Base-by-base conservation (phyloP, 1,140 invertebrate genomes). In the Lordiphosa clarofinis region DNA sequence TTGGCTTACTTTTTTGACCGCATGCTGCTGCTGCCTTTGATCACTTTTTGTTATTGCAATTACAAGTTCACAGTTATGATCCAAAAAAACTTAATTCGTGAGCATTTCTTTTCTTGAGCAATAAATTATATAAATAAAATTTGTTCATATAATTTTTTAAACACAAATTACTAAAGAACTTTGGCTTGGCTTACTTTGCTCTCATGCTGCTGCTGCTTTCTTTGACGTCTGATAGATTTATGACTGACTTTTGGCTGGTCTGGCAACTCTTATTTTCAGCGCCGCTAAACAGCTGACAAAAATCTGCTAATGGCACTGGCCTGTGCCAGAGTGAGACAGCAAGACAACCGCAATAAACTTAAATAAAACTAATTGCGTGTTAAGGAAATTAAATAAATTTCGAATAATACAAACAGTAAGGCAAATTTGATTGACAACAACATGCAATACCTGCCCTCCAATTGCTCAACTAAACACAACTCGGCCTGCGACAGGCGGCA, bases 351-450 rank as follows among this genome's bases (percentile, higher is more conserved):
- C 79, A 86, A 86, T 79, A 79, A 86, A 86, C 69, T 86, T 86
- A 81, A 86, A 86, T 74, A 86, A 86, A 86, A 86, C 74, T 86
- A 86, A 86, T 86, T 86, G 78, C 78, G 78, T 84, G 78, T 86
- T 86, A 74, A 55, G 62, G 61, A 86, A 86, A 86, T 86, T 86
- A 86, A 86, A 86, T 86, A 86, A 86, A 86, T 86, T 79, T 86
- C 70, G 66, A 68, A 81, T 81, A 79, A 74, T 74, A 69, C 79
- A 74, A 86, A 79, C 79, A 84, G 75, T 79, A 86, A 81, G 36
- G 66, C 60, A 86, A 78, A 86, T 78, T 86, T 84, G 78, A 84
- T 84, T 84, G 78, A 84, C 78, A 84, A 58, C 78, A 78, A 84
- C 78, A 84, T 84, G 78, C 78, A 84, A 82, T 35, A 42, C 48